phyloP scores from a whole-genome alignment of 2,113 vertebrate species.

The Gambusia holbrooki region DNA sequence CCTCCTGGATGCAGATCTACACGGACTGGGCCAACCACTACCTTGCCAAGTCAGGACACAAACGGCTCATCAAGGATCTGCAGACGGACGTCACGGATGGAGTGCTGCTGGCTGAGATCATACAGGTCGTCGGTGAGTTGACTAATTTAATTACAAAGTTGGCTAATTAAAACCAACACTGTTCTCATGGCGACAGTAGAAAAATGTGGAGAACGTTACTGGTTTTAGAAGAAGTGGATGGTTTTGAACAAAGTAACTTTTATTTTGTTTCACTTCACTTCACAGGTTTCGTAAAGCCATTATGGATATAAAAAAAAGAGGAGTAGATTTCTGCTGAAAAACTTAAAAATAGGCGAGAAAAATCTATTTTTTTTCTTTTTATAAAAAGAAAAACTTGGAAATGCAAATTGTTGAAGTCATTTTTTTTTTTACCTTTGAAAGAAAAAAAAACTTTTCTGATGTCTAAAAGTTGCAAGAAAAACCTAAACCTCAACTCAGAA shows the following conservation, averaged over 20 bases:
- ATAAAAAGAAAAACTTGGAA: no score
- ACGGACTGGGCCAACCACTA: conserved; percentile 99
- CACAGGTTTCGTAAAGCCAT: no score
- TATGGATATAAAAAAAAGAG: no score
- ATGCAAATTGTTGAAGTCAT: no score
- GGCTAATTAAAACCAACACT: neutral
- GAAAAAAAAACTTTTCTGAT: no score
- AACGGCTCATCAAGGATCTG: conserved; percentile 95
- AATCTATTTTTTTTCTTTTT: no score
- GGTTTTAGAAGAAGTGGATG: neutral
- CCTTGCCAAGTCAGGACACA: conserved; percentile 95
- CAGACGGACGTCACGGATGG: conserved; percentile 97
- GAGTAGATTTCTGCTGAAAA: neutral
- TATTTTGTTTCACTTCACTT: neutral
- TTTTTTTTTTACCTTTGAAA: no score
- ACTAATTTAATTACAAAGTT: neutral
- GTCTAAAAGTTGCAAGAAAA: no score
- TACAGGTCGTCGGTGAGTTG: conserved; percentile 95
- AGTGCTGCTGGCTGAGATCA: conserved; percentile 95
- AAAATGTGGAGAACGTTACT: neutral
- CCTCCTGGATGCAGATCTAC: conserved; percentile 88
- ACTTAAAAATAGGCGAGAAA: no score
- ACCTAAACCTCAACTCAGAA: no score
- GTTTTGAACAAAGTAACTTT: neutral
- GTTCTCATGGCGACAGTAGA: neutral